Evolutionary conservation across 2,797 vertebrate species (phyloP).

Genomic region (Martes flavigula): DNA sequence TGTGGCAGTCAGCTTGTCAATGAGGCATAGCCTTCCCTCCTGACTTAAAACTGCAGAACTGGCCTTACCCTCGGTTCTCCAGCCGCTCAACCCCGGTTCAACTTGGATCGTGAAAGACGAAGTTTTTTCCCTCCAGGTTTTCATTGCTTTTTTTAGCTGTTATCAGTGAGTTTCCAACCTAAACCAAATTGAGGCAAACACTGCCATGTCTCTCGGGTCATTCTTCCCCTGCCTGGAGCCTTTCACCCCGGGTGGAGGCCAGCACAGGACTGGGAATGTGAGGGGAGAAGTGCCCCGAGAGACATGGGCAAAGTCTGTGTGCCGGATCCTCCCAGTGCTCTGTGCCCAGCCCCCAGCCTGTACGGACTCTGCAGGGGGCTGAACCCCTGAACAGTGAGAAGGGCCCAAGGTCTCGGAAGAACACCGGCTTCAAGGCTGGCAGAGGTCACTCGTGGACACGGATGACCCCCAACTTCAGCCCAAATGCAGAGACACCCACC

Average conservation of each 20-base stretch:
- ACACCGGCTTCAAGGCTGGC: not conserved
- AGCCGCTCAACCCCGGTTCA: not conserved
- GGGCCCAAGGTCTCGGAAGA: not conserved
- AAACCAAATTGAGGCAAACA: not conserved
- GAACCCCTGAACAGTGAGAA: too few relatives aligned
- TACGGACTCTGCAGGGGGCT: fast-evolving
- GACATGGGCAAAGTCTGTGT: too few relatives aligned
- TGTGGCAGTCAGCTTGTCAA: not conserved
- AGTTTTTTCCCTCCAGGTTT: not conserved
- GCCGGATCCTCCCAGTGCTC: not conserved
- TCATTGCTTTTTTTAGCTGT: not conserved
- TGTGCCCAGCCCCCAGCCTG: not conserved
- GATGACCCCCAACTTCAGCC: not conserved
- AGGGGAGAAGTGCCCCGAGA: too few relatives aligned
- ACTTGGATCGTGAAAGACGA: not conserved
- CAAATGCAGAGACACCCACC: not conserved
- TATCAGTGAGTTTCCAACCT: not conserved
- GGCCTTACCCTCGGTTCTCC: not conserved
- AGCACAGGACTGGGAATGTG: too few relatives aligned
- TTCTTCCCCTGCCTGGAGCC: fast-evolving
- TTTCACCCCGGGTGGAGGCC: too few relatives aligned
- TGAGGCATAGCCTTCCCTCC: not conserved
- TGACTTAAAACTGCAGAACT: not conserved
- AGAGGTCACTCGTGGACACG: not conserved
- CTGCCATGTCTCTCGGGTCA: not conserved